Conservation (phyloP, 1,140 invertebrate species). For the Himalopsyche phryganea region DNA sequence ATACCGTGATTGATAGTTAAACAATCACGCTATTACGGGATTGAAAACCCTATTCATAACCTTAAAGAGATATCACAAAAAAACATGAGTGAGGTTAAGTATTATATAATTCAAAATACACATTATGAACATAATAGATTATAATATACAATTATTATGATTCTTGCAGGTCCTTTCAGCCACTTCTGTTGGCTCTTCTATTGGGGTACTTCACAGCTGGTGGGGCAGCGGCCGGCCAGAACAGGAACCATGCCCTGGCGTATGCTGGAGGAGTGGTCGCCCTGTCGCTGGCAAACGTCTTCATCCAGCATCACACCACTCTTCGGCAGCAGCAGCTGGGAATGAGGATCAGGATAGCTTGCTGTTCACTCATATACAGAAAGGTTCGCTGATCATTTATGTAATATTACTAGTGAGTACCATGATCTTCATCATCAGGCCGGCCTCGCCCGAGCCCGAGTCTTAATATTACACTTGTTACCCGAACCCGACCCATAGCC, state of each 20-base stretch:
- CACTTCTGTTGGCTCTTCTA: constrained; percentile 53
- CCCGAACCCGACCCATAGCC: no score
- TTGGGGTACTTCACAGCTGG: constrained; percentile 52
- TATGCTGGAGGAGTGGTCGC: constrained; percentile 42
- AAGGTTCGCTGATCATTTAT: constrained; percentile 49
- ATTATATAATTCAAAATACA: no score
- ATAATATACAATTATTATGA: no score
- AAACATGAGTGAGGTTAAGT: no score
- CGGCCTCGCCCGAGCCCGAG: no score
- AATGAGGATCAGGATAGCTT: constrained; percentile 59
- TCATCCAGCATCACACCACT: constrained; percentile 53
- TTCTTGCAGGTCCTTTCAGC: constrained; percentile 42
- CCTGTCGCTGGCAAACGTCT: constrained; percentile 38
- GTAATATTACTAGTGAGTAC: neutral
- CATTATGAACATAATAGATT: no score
- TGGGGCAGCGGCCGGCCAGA: constrained; percentile 31
- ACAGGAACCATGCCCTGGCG: constrained; percentile 37
- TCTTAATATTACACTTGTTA: no score
- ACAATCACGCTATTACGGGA: no score
- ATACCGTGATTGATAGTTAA: no score
- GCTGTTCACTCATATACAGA: constrained; percentile 60
- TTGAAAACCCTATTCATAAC: no score
- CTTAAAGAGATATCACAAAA: no score
- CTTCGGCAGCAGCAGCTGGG: constrained; percentile 51
- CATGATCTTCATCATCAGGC: neutral